phyloP scores from a whole-genome alignment of 1,140 invertebrate species.

The Cephus cinctus region DNA sequence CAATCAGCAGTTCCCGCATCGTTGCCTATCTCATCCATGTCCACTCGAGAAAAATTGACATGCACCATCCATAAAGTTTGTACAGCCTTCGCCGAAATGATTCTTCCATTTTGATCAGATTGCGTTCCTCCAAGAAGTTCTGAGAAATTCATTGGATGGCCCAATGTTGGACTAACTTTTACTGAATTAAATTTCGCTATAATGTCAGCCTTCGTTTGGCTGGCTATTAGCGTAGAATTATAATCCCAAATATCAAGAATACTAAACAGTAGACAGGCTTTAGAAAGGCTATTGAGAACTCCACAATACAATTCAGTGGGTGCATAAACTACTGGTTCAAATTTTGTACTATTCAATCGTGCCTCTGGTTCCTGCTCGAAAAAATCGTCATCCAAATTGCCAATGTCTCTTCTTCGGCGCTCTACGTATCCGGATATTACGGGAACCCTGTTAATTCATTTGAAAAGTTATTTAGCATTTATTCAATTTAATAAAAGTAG shows the following conservation, averaged over 20 bases:
- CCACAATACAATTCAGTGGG: conserved; percentile 59
- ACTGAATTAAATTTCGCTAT: conserved; percentile 61
- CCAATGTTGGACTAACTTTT: conserved; percentile 63
- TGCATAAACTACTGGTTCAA: conserved; percentile 59
- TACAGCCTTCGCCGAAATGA: conserved; percentile 64
- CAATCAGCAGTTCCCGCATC: conserved; percentile 72
- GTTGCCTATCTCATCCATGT: conserved; percentile 66
- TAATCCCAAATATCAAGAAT: conserved; percentile 73
- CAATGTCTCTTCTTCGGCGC: conserved; percentile 28
- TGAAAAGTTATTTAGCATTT: conserved; percentile 9
- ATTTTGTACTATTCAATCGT: conserved; percentile 30
- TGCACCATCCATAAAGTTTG: conserved; percentile 64
- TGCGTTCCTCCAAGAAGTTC: conserved; percentile 64
- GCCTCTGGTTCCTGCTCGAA: conserved; percentile 37
- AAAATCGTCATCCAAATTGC: conserved; percentile 33
- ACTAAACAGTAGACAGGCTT: conserved; percentile 64
- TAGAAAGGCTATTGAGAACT: conserved; percentile 58
- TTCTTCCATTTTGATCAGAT: conserved; percentile 60
- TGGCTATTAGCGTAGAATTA: conserved; percentile 56
- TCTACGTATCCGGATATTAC: conserved; percentile 28
- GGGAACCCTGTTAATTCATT: conserved; percentile 39
- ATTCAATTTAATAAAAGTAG: conserved; percentile 1
- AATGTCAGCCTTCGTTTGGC: conserved; percentile 63
- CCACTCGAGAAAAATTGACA: conserved; percentile 66
- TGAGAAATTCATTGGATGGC: conserved; percentile 66